Conservation (phyloP, 2,888 invertebrate genomes). For the Phlogophora meticulosa region DNA sequence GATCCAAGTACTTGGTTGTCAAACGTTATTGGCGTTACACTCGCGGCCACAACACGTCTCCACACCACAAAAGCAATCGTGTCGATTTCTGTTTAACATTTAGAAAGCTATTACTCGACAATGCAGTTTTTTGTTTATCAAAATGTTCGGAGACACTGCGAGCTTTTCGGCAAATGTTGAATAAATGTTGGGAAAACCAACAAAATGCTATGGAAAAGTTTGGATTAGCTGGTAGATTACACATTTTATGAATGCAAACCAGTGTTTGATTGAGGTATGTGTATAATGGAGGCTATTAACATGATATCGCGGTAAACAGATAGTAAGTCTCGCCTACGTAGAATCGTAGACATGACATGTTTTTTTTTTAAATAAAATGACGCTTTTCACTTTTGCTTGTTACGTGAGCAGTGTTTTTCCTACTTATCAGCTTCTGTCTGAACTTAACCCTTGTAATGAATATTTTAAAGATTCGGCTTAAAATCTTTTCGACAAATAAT, state of each 20-base stretch:
- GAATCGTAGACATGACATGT: slow-evolving; percentile 37
- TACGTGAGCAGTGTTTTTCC: slow-evolving; percentile 29
- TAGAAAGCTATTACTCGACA: slow-evolving; percentile 7
- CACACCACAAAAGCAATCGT: slow-evolving; percentile 2
- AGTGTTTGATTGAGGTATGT: neutral
- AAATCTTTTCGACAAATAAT: neutral
- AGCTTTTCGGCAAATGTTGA: neutral
- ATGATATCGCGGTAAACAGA: slow-evolving; percentile 32
- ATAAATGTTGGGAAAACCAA: neutral
- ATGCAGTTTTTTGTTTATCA: neutral
- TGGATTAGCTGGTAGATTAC: slow-evolving; percentile 3
- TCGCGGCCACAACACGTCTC: slow-evolving; percentile 13
- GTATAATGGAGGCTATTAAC: slow-evolving; percentile 32
- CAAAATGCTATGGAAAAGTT: slow-evolving; percentile 13
- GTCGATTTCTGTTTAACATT: slow-evolving; percentile 4
- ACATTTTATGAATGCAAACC: neutral
- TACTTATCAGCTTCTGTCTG: neutral
- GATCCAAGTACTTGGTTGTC: slow-evolving; percentile 31
- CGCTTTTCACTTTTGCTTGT: slow-evolving; percentile 16
- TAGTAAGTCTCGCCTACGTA: slow-evolving; percentile 31
- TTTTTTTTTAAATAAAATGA: slow-evolving; percentile 39
- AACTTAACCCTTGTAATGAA: slow-evolving; percentile 2
- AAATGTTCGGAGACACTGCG: neutral
- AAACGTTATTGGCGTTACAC: slow-evolving; percentile 17
- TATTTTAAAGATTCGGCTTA: neutral